A percentile compares a stretch with the other conserved stretches of the same genome.
These are phyloP conservation scores for Nineta flava DNA, from an alignment of 2,888 invertebrate species.

Conservation along the genomic window DNA sequence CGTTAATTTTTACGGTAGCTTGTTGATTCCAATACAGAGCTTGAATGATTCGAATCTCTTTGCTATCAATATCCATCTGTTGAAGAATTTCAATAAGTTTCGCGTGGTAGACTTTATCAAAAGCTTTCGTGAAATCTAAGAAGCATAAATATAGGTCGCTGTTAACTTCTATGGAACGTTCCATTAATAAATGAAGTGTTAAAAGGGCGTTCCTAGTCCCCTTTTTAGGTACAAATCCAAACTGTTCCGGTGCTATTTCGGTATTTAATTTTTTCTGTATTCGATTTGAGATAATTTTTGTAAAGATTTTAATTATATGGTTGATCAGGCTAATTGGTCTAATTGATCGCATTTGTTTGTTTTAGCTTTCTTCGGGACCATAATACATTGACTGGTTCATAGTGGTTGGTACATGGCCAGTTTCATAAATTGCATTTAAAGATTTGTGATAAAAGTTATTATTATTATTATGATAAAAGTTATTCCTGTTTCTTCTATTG, in stretches of 20 bases:
- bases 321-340: not conserved
- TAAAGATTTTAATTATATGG: not conserved
- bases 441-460: not conserved
- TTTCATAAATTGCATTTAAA: not conserved
- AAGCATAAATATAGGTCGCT: slow-evolving; percentile 6
- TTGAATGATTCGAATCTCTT: slow-evolving; percentile 8
- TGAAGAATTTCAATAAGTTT: slow-evolving; percentile 12
- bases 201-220: slow-evolving; percentile 9
- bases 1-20: not conserved
- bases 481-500: not conserved
- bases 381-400: not conserved
- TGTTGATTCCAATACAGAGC: slow-evolving; percentile 8
- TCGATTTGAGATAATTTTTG: not conserved
- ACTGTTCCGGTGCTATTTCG: not conserved
- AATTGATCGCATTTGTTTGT: not conserved
- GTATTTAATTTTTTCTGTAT: not conserved
- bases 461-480: not conserved
- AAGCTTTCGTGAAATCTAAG: slow-evolving; percentile 10
- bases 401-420: not conserved
- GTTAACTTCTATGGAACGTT: slow-evolving; percentile 7
- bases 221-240: slow-evolving; percentile 7
- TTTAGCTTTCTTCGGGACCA: not conserved
- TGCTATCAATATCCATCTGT: slow-evolving; percentile 8
- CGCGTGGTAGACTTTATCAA: slow-evolving; percentile 11
- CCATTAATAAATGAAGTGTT: slow-evolving; percentile 6